These are phyloP conservation scores for Philopedon plagiatum DNA, from an alignment of 2,888 invertebrate genomes.

Conservation along the genomic window DNA sequence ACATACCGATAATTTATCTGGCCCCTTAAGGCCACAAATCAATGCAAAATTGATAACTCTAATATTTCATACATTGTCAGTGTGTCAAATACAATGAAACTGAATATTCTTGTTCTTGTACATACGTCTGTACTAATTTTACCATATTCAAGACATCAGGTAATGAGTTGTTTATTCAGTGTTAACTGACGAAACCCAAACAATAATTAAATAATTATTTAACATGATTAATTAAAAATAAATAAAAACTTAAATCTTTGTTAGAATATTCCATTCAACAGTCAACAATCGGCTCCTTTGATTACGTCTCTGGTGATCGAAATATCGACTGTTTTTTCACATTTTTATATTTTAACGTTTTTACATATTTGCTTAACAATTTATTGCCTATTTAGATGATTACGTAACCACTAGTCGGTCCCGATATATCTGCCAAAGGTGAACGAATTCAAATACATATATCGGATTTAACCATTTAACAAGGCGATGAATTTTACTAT, in stretches of 20 bases:
- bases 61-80: neutral
- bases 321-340: slow-evolving; percentile 13
- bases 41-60: neutral
- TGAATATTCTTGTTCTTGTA: too few relatives aligned
- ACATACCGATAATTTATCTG: neutral
- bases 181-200: slow-evolving; percentile 11
- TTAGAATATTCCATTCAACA: slow-evolving; percentile 9
- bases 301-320: slow-evolving; percentile 27
- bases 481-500: slow-evolving; percentile 43
- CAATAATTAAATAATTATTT: slow-evolving; percentile 1
- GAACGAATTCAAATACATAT: slow-evolving; percentile 47
- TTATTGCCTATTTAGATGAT: slow-evolving; percentile 39
- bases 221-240: slow-evolving; percentile 34
- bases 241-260: slow-evolving; percentile 24
- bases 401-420: slow-evolving; percentile 31
- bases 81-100: neutral
- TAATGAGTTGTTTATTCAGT: slow-evolving; percentile 15
- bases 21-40: neutral
- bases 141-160: neutral
- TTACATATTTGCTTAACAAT: slow-evolving; percentile 42
- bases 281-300: slow-evolving; percentile 37
- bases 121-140: neutral
- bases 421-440: slow-evolving; percentile 41
- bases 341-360: slow-evolving; percentile 13
- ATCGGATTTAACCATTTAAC: slow-evolving; percentile 14